A percentile compares a stretch with the other conserved stretches of the same genome.
Evolutionary conservation across 2,888 invertebrate genomes (phyloP).

Genomic region (Zonitis immaculata): DNA sequence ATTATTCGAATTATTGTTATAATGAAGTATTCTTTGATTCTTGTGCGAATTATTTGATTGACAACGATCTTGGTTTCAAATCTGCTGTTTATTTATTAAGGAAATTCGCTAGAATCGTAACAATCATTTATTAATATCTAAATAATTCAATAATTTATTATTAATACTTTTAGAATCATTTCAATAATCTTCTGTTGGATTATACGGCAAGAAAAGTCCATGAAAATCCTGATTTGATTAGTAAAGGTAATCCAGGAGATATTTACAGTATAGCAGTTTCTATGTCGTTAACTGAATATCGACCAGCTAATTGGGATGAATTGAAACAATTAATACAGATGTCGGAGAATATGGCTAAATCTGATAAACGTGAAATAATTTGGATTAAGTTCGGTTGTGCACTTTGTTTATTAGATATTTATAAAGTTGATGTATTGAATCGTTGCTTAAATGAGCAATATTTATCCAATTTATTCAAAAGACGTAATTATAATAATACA

Average conservation of each 20-base stretch:
- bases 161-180: slow-evolving; percentile 52
- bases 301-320: slow-evolving; percentile 54
- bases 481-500: slow-evolving; percentile 27
- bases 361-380: slow-evolving; percentile 27
- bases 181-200: slow-evolving; percentile 55
- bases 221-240: slow-evolving; percentile 45
- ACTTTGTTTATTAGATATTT: slow-evolving; percentile 57
- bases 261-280: slow-evolving; percentile 53
- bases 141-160: not conserved
- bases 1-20: slow-evolving; percentile 54
- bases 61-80: slow-evolving; percentile 52
- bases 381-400: slow-evolving; percentile 53
- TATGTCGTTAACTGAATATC: slow-evolving; percentile 56
- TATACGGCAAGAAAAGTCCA: slow-evolving; percentile 53
- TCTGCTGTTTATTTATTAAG: slow-evolving; percentile 51
- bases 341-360: slow-evolving; percentile 18
- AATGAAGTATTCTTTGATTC: slow-evolving; percentile 58
- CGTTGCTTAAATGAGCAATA: slow-evolving; percentile 53
- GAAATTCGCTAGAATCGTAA: slow-evolving; percentile 55
- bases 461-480: slow-evolving; percentile 40
- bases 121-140: slow-evolving; percentile 37
- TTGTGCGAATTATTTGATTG: slow-evolving; percentile 52
- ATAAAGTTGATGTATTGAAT: slow-evolving; percentile 52
- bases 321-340: slow-evolving; percentile 41
- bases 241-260: slow-evolving; percentile 45